Evolutionary conservation across 2,888 invertebrate species (phyloP).

Genomic region (Sympetrum striolatum): DNA sequence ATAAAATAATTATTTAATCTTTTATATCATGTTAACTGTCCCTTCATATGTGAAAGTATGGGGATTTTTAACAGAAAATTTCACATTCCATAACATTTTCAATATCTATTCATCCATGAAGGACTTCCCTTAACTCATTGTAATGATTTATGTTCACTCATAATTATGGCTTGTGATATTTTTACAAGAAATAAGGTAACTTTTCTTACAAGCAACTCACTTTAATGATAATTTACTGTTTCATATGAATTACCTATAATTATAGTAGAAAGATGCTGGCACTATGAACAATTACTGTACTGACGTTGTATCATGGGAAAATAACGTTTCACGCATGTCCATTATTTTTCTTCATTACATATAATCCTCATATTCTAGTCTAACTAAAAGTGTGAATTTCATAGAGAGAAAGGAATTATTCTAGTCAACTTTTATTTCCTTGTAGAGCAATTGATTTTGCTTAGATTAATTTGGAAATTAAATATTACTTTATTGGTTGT

Average conservation of each 20-base stretch:
- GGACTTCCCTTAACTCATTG: neutral
- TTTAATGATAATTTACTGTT: neutral
- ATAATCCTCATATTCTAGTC: conserved; percentile 5
- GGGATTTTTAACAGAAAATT: neutral
- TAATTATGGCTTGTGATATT: neutral
- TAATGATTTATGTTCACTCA: neutral
- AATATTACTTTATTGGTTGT: neutral
- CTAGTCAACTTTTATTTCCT: conserved; percentile 11
- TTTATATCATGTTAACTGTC: too few relatives aligned
- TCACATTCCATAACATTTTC: neutral
- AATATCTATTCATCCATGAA: neutral
- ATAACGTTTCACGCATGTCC: neutral
- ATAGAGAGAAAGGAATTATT: neutral
- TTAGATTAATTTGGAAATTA: neutral
- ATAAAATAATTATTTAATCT: too few relatives aligned
- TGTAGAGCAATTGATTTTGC: neutral
- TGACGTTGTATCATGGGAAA: neutral
- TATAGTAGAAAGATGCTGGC: neutral
- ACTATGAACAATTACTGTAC: neutral
- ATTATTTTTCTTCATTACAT: neutral
- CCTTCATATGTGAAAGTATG: neutral
- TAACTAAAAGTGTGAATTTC: neutral
- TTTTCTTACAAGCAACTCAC: neutral
- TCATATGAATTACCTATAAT: neutral
- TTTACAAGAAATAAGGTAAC: neutral